Evolutionary conservation across 2,797 vertebrate genomes (phyloP), one percentile per base, ranked within the genome.

Genomic region (Epinephelus coioides): DNA sequence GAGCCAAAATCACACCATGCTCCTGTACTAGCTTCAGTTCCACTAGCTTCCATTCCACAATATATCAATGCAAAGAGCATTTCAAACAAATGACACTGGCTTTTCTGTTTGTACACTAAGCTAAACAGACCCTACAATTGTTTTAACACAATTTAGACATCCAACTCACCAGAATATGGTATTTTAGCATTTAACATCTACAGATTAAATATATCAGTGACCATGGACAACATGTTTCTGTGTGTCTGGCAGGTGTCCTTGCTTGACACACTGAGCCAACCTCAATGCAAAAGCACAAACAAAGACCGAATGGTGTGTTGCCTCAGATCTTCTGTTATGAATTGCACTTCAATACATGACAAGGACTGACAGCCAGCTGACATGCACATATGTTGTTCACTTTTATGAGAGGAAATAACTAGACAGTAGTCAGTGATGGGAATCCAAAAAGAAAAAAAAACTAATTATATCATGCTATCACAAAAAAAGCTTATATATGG

Each of bases 341-440:
- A 30, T 21, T 44, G 51, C 19, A 63, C 54, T 49, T 56, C 2
- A 57, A 71, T 21, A 21, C 60, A 78, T 19, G 51, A 49, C 56
- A 72, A 57, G 47, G 12, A 56, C 49, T 4, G 43, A 62, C 44
- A 69, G 40, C 15, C 27, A 46, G 27, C 77, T 60, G 43, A 53
- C 38, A n/a, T 21, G 55, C 56, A 59, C 60, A 67, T 54, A 25
- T 74, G 61, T 27, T 67, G 14, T 57, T 50, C 65, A 70, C 38
- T 30, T 27, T 55, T 30, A 19, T 4, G 19, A 40, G 27, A 65
- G 43, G 47, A 67, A 71, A 75, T 51, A 23, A 27, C 51, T 47
- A 14, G 18, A 53, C 4, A 19, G 57, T 13, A 70, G 19, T 63
- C 40, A 47, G 15, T 23, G 34, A 47, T 67, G 10, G 12, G 34